Base-by-base conservation (phyloP, 1,140 invertebrate genomes). In the Atta colombica region DNA sequence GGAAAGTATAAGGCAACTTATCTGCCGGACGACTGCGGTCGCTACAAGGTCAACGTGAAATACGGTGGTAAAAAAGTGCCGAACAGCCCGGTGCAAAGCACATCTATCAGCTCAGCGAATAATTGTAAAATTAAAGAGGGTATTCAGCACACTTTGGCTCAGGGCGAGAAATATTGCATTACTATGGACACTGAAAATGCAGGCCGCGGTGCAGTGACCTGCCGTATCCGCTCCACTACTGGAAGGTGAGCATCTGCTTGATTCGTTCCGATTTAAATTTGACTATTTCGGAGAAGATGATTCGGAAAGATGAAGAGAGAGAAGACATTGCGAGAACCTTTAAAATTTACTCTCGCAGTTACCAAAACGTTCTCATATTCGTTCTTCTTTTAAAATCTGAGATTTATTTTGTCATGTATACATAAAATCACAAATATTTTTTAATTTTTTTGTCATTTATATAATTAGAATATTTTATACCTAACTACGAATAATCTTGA, bases 131-230 rank as follows among this genome's bases (percentile, higher is more conserved):
- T 98, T 82, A 97, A 97, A 58, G 97, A 98, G 92, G 97, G 97
- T 86, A 95, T 97, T 80, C 97, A 97, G 87, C 96, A 97, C 90
- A 96, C 96, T 82, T 94, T 97, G 86, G 96, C 96, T 28, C 96
- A 98, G 89, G 96, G 97, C 66, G 97, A 98, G 95, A 97, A 98
- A 93, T 97, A 98, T 91, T 97, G 97, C 88, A 97, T 99, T 75
- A 98, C 97, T 14, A 97, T 99, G 18, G 98, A 98, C 94, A 97
- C 98, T 0, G 96, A 97, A 82, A 97, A 98, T 92, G 98, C 98
- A 55, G 98, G 98, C 58, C 96, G 96, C 75, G 98, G 98, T 31
- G 97, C 97, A 45, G 97, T 98, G 8, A 99, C 98, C 8, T 98
- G 98, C 92, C 96, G 97, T 91, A 98, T 98, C 86, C 96, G 97